A percentile compares a stretch with the other conserved stretches of the same genome.
These are phyloP conservation scores for Mimumesa dahlbomi DNA, from an alignment of 2,888 invertebrate species.

Conservation along the genomic window DNA sequence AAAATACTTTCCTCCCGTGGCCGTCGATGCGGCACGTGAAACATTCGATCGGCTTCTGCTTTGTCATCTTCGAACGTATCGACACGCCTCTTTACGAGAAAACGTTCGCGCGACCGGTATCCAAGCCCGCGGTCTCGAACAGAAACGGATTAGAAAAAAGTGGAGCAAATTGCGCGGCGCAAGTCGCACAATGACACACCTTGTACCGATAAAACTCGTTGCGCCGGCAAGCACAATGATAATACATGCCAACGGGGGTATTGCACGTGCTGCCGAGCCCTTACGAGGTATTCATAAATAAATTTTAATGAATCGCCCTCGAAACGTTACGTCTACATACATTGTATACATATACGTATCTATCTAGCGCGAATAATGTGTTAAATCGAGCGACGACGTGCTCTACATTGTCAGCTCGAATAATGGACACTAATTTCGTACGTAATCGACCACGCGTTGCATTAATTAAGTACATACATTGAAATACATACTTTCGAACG, in stretches of 20 bases:
- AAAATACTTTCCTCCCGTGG: conserved; percentile 18
- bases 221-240: conserved; percentile 39
- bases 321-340: no score
- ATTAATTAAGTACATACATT: no score
- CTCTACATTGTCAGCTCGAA: no score
- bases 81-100: conserved; percentile 60
- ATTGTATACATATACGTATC: no score
- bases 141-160: conserved; percentile 55
- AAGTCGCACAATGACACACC: conserved; percentile 71
- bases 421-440: no score
- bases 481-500: no score
- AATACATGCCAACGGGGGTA: conserved; percentile 50
- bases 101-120: conserved; percentile 35
- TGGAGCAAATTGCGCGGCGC: conserved; percentile 72
- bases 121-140: conserved; percentile 4
- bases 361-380: no score
- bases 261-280: conserved; percentile 71
- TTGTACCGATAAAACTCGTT: conserved; percentile 59
- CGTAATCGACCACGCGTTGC: no score
- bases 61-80: conserved; percentile 49
- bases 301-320: conserved; percentile 74
- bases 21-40: conserved; percentile 1
- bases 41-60: conserved; percentile 42
- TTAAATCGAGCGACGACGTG: no score
- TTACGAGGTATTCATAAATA: conserved; percentile 76